Evolutionary conservation across 1,140 invertebrate species (phyloP).

Genomic region (Ctenoplectra terminalis): DNA sequence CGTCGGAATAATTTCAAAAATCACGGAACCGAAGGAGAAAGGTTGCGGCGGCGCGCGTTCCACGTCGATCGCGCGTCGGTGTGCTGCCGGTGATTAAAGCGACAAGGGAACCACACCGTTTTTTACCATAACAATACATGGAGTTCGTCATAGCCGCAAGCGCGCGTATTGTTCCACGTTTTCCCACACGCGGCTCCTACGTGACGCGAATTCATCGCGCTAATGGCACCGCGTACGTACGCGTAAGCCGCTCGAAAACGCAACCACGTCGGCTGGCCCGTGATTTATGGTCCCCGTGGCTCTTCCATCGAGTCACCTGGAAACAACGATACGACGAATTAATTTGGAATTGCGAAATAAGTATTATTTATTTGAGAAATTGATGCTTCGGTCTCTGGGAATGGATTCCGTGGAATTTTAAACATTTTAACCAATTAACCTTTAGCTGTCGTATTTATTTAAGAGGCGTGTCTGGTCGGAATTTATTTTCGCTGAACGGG

Average conservation of each 20-base stretch:
- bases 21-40: conserved; percentile 9
- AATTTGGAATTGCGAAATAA: conserved; percentile 9
- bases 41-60: not conserved
- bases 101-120: conserved; percentile 34
- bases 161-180: conserved; percentile 65
- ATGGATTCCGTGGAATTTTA: not conserved
- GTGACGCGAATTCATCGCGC: conserved; percentile 70
- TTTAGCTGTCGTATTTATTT: no score
- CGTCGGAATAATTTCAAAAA: conserved; percentile 2
- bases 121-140: conserved; percentile 72
- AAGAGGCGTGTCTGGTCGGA: no score
- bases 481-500: no score
- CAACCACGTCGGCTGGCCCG: conserved; percentile 10
- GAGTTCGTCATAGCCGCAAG: conserved; percentile 60
- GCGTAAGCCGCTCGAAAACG: conserved; percentile 34
- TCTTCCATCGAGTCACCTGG: conserved; percentile 30
- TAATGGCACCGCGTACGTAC: conserved; percentile 63
- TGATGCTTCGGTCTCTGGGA: not conserved
- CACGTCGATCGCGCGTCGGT: conserved; percentile 10
- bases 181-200: conserved; percentile 69
- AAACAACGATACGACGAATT: conserved; percentile 12
- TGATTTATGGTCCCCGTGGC: conserved; percentile 34
- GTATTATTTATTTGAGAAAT: not conserved
- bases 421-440: not conserved
- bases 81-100: conserved; percentile 53